Base-by-base conservation (phyloP, 2,113 vertebrate genomes). In the Serilophus lunatus region DNA sequence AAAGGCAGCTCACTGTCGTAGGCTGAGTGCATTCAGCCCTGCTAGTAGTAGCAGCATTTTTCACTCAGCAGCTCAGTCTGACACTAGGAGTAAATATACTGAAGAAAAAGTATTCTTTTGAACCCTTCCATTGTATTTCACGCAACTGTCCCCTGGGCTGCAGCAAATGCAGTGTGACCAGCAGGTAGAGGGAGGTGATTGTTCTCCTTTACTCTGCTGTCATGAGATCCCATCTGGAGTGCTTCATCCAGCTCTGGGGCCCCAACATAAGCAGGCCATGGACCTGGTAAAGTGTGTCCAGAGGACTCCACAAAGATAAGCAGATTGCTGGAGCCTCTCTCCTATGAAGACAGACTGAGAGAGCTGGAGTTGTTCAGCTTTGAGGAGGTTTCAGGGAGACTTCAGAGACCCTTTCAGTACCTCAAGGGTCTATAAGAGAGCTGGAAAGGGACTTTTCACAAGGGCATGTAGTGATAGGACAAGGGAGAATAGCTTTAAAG, bases 381-480 rank as follows among this genome's bases (percentile, higher is more conserved):
- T 22, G 35, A 42, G 25, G 36, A 83, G 49, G 42, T 4, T 63
- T 69, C 2, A 10, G 7, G 10, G 22, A 19, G 12, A 28, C 29
- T 12, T 42, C 36, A 11, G 40, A 56, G 19, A 19, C 40, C 28
- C 38, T 64, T 33, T 31, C 29, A 31, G 9, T 63, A 54, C 25
- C 35, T 61, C 49, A 49, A 24, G 35, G 2, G 2, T 4, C 31
- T 70, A 16, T 0, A 0, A 33, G 12, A 26, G 9, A 50, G 40
- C 31, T 20, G 22, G 8, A 82, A 68, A 49, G 12, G 3, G 7
- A 24, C 14, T 56, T 61, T 31, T 49, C 42, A 28, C 8, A 49
- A 18, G 31, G 26, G 53, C 4, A 28, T 18, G 22, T 36, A 18
- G 25, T 13, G 24, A 56, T 12, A 77, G 42, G 18, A 56, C 26